phyloP scores from a whole-genome alignment of 2,113 vertebrate species.

The Todiramphus saurophagus region DNA sequence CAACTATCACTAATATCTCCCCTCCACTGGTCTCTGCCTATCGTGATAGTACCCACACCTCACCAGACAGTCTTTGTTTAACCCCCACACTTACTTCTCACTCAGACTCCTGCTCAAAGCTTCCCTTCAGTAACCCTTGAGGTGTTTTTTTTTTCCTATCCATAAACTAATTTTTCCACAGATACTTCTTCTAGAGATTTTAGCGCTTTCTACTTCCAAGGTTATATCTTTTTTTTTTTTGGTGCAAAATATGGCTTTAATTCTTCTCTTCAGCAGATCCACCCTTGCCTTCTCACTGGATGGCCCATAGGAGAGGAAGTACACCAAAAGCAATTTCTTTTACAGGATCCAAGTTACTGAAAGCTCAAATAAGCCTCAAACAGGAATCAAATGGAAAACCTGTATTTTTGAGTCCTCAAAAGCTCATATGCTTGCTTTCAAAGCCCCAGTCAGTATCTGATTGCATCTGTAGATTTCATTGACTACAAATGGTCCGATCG shows the following conservation, averaged over 20 bases:
- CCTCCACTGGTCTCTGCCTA: conserved; percentile 44
- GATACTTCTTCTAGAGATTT: conserved; percentile 42
- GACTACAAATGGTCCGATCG: background rate
- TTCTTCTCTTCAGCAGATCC: conserved; percentile 45
- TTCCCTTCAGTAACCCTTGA: conserved; percentile 17
- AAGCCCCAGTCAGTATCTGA: conserved; percentile 5
- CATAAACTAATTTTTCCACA: conserved; percentile 49
- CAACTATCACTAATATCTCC: conserved; percentile 6
- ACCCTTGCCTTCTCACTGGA: conserved; percentile 69
- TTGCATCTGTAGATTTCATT: background rate
- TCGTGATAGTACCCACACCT: conserved; percentile 43
- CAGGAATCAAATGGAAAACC: conserved; percentile 23
- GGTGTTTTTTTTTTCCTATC: background rate
- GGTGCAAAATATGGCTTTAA: conserved; percentile 46
- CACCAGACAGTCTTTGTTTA: conserved; percentile 57
- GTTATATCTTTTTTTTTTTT: conserved; percentile 9
- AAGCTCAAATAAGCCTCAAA: conserved; percentile 48
- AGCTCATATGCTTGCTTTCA: background rate
- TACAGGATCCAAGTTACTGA: conserved; percentile 25
- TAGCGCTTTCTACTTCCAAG: conserved; percentile 51
- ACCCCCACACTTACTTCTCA: conserved; percentile 40
- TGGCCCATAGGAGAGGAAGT: conserved; percentile 60
- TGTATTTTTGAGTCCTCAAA: conserved; percentile 17
- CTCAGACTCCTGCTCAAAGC: conserved; percentile 39
- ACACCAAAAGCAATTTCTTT: conserved; percentile 54